phyloP scores from a whole-genome alignment of 2,113 vertebrate genomes.

The Grus americana region DNA sequence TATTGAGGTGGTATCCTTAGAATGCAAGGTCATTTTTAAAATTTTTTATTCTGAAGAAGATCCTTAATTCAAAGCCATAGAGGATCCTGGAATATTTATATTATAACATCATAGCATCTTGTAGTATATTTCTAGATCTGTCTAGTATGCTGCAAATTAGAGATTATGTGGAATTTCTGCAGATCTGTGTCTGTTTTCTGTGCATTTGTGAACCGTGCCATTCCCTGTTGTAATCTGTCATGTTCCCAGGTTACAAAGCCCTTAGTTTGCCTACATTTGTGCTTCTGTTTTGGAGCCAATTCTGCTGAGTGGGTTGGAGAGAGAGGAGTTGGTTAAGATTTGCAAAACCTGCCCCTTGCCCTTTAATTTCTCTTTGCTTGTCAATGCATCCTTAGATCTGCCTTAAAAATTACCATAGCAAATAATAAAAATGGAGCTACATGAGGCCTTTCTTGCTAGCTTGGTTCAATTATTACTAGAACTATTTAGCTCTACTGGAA shows the following conservation, averaged over 20 bases:
- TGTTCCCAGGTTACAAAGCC: not conserved
- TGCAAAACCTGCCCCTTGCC: not conserved
- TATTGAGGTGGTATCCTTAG: not conserved
- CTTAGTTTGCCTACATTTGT: not conserved
- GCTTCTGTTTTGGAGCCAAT: not conserved
- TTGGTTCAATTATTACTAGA: not conserved
- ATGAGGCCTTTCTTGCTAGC: not conserved
- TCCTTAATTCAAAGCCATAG: not conserved
- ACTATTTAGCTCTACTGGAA: not conserved
- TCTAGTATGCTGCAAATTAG: not conserved
- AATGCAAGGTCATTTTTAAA: not conserved
- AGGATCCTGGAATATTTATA: not conserved
- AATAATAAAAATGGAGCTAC: not conserved
- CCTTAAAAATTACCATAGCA: not conserved
- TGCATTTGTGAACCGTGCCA: not conserved
- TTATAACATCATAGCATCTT: not conserved
- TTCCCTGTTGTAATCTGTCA: not conserved
- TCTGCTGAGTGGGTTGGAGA: not conserved
- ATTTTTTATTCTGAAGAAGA: not conserved
- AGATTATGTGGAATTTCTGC: not conserved
- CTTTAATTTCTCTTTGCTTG: not conserved
- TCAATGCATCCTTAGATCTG: not conserved
- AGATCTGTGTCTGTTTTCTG: not conserved
- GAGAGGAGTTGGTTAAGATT: not conserved
- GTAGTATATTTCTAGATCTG: not conserved